A percentile compares a stretch with the other conserved stretches of the same genome.
These are phyloP conservation scores for Caracal caracal DNA, from an alignment of 2,113 vertebrate genomes.

Conservation along the genomic window DNA sequence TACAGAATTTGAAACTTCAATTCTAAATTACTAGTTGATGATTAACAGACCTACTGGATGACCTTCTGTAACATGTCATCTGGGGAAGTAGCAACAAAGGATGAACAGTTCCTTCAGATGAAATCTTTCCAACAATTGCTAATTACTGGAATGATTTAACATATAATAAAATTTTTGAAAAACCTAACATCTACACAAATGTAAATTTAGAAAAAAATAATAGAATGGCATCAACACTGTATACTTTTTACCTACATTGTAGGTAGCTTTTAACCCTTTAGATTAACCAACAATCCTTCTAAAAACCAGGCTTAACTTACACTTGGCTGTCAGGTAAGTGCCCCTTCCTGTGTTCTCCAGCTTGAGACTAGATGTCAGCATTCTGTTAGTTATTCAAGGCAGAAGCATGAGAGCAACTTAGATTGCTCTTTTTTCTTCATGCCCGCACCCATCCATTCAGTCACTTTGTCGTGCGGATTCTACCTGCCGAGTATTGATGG, in stretches of 20 bases:
- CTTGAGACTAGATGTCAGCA: neutral
- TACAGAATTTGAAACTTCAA: neutral
- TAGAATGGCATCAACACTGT: neutral
- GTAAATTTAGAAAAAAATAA: neutral
- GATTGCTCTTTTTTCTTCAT: neutral
- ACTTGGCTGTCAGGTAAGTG: neutral
- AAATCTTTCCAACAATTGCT: neutral
- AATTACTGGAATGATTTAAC: neutral
- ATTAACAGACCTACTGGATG: neutral
- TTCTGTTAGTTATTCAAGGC: neutral
- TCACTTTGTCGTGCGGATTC: neutral
- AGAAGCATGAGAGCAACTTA: neutral
- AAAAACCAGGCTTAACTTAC: neutral
- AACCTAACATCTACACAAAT: neutral
- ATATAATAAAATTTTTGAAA: neutral
- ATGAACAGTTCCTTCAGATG: neutral
- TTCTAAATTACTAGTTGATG: neutral
- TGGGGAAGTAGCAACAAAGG: neutral
- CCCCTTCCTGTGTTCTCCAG: neutral
- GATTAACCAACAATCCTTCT: neutral
- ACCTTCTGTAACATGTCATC: neutral
- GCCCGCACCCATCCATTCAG: neutral
- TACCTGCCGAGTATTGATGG: neutral
- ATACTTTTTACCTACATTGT: neutral
- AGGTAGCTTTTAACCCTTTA: neutral